These are phyloP conservation scores for Hylaeus anthracinus DNA, from an alignment of 1,140 invertebrate species.

Conservation along the genomic window DNA sequence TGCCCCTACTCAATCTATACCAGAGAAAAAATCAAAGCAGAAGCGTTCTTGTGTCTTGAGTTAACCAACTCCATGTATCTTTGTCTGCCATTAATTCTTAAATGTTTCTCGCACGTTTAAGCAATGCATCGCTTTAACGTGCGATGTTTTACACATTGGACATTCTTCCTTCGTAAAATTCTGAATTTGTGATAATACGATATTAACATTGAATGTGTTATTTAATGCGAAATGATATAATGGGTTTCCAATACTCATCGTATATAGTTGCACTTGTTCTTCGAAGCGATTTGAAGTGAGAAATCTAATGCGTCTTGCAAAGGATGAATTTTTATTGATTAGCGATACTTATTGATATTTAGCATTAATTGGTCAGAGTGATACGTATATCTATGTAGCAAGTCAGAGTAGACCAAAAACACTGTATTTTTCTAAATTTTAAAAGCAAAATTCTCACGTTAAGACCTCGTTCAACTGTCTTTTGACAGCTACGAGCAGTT, in stretches of 20 bases:
- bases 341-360: slow-evolving; percentile 57
- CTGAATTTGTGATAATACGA: slow-evolving; percentile 61
- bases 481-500: slow-evolving; percentile 44
- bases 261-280: slow-evolving; percentile 44
- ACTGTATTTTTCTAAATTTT: slow-evolving; percentile 79
- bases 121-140: slow-evolving; percentile 7
- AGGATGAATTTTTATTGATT: slow-evolving; percentile 51
- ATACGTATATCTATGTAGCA: slow-evolving; percentile 72
- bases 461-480: slow-evolving; percentile 37
- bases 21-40: slow-evolving; percentile 76
- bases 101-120: slow-evolving; percentile 53
- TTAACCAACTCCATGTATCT: slow-evolving; percentile 68
- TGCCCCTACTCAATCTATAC: slow-evolving; percentile 70
- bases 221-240: slow-evolving; percentile 46
- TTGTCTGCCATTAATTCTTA: slow-evolving; percentile 44
- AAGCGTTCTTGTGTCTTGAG: slow-evolving; percentile 77
- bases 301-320: slow-evolving; percentile 43
- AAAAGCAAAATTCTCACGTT: slow-evolving; percentile 59
- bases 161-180: slow-evolving; percentile 58
- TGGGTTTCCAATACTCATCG: slow-evolving; percentile 45
- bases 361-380: slow-evolving; percentile 66
- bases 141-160: slow-evolving; percentile 48
- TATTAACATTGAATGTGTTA: slow-evolving; percentile 46
- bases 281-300: slow-evolving; percentile 26
- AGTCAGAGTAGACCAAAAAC: slow-evolving; percentile 66